Conservation (phyloP, 2,888 invertebrate genomes). For the Troides aeacus region DNA sequence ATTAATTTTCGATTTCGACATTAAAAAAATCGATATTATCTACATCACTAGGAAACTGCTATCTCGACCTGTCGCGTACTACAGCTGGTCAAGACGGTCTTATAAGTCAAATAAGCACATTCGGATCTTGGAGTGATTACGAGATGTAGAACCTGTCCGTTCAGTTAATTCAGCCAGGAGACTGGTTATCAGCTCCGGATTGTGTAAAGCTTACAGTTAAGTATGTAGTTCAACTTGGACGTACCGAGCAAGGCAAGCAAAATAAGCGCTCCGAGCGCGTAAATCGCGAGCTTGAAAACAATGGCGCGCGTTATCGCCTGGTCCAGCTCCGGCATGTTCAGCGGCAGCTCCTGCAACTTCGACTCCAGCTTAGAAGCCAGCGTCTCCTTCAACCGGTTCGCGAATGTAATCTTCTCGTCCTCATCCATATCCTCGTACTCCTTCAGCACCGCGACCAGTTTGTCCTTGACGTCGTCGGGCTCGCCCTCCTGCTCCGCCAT, state of each 20-base stretch:
- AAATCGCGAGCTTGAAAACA: slow-evolving; percentile 49
- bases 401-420: slow-evolving; percentile 56
- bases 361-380: slow-evolving; percentile 51
- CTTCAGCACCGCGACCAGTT: slow-evolving; percentile 52
- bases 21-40: too few relatives aligned
- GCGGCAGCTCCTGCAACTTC: slow-evolving; percentile 50
- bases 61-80: too few relatives aligned
- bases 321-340: slow-evolving; percentile 53
- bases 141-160: too few relatives aligned
- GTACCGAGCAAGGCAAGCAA: slow-evolving; percentile 40
- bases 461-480: slow-evolving; percentile 50
- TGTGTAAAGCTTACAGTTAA: too few relatives aligned
- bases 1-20: too few relatives aligned
- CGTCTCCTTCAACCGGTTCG: slow-evolving; percentile 57
- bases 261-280: slow-evolving; percentile 46
- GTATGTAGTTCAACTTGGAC: slow-evolving; percentile 19
- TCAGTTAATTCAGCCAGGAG: too few relatives aligned
- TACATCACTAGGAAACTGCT: too few relatives aligned
- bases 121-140: too few relatives aligned
- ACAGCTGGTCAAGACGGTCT: too few relatives aligned
- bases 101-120: too few relatives aligned
- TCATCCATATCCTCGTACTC: slow-evolving; percentile 54
- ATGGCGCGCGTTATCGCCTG: slow-evolving; percentile 55
- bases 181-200: too few relatives aligned
- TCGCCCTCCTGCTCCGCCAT: slow-evolving; percentile 55